Evolutionary conservation across 2,888 invertebrate genomes (phyloP), one percentile per base, ranked within the genome.

Genomic region (Lysandra coridon): DNA sequence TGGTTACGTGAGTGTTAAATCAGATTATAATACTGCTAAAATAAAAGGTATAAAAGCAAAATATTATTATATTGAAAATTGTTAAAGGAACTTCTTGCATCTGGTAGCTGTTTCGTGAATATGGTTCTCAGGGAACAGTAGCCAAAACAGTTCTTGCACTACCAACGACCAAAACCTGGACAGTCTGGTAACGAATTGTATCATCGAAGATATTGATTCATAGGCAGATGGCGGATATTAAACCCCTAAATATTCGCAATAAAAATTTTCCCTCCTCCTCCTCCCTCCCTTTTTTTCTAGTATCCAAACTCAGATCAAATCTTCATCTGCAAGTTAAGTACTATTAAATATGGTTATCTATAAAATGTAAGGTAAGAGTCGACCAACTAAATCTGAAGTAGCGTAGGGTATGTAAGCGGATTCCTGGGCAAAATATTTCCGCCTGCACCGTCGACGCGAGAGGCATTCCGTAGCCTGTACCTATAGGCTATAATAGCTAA

Each of bases 381-480:
- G 1, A n/a, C 73, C 6, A 73, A 37, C 33, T 73, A 73, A 73
- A 73, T 37, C 73, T 73, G 37, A 57, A 78, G 62, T 57, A 74
- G 17, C 1, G 60, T 23, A 78, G 73, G 73, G 37, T 23, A 73
- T 73, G 57, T 73, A 37, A 78, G n/a, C 40, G 60, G 60, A 78
- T 78, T 78, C 73, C 60, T 73, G 33, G 60, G 73, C 40, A 57
- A 57, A 73, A 78, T 73, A 73, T 74, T 78, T 73, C 60, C 53
- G 73, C 37, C 60, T 74, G 73, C 73, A 57, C 73, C 73, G n/a
- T 73, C n/a, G 73, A 73, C 37, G 60, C 53, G 23, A 40, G 57
- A 57, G 57, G 57, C 74, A 74, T 74, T 74, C 74, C 74, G 7
- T 6, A 62, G n/a, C n/a, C 62, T 62, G 62, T 23, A 62, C 62